Conservation (phyloP, 2,113 vertebrate species). For the Dermatemys mawii region DNA sequence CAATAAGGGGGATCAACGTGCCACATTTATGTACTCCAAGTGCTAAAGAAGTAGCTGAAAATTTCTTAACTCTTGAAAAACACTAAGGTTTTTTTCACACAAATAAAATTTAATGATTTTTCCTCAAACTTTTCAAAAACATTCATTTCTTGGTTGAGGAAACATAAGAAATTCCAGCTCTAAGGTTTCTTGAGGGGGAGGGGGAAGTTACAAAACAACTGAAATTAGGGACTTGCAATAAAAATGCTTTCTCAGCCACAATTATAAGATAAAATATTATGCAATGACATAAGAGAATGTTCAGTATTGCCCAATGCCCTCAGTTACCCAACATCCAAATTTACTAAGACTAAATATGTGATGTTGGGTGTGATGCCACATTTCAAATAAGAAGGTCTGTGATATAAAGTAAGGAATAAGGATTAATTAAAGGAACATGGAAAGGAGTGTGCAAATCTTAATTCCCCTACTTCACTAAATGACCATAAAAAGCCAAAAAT, state of each 20-base stretch:
- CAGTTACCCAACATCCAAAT: neutral
- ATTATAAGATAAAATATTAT: neutral
- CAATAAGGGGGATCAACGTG: neutral
- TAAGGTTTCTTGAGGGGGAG: neutral
- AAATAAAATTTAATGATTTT: neutral
- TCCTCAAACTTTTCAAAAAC: neutral
- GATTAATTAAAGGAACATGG: neutral
- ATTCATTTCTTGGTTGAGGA: neutral
- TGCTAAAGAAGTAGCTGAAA: neutral
- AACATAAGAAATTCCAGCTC: constrained; percentile 3
- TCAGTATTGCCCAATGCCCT: neutral
- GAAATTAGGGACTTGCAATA: constrained; percentile 24
- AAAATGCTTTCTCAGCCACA: neutral
- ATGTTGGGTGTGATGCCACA: neutral
- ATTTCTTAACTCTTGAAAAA: constrained; percentile 21
- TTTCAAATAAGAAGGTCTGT: neutral
- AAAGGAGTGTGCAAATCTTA: neutral
- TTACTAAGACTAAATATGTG: neutral
- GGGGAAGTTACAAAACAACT: neutral
- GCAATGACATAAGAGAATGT: neutral
- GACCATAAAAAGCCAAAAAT: neutral
- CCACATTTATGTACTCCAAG: neutral
- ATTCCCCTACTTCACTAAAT: neutral
- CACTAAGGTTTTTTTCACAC: neutral
- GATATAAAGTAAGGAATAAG: neutral